These are phyloP conservation scores for Coleophora flavipennella DNA, from an alignment of 2,888 invertebrate species.

Conservation along the genomic window DNA sequence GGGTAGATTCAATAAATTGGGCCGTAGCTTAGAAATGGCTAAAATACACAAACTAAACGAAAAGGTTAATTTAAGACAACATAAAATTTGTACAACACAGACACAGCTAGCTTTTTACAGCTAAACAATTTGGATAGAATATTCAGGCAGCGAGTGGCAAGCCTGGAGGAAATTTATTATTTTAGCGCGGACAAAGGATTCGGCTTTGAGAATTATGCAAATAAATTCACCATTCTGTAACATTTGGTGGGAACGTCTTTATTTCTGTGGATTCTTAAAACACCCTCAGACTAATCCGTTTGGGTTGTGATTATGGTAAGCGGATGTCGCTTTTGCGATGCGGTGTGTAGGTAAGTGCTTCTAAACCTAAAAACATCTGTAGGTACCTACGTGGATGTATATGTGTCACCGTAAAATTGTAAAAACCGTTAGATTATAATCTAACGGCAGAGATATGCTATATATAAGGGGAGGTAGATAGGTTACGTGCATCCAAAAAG, in stretches of 20 bases:
- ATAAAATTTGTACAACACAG: slow-evolving; percentile 10
- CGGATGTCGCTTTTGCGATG: slow-evolving; percentile 26
- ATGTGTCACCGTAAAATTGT: too few species aligned
- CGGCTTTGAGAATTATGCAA: slow-evolving; percentile 70
- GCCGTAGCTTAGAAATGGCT: too few species aligned
- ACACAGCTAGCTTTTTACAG: slow-evolving; percentile 44
- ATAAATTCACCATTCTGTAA: slow-evolving; percentile 71
- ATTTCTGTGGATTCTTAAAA: slow-evolving; percentile 66
- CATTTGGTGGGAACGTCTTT: slow-evolving; percentile 70
- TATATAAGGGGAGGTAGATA: too few species aligned
- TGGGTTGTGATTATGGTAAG: slow-evolving; percentile 46
- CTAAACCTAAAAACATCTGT: slow-evolving; percentile 24
- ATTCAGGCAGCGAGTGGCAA: slow-evolving; percentile 24
- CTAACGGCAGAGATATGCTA: too few species aligned
- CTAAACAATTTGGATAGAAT: slow-evolving; percentile 61
- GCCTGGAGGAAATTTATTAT: slow-evolving; percentile 68
- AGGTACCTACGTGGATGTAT: slow-evolving; percentile 23
- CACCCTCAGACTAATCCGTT: slow-evolving; percentile 55
- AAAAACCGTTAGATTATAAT: too few species aligned
- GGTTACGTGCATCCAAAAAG: too few species aligned
- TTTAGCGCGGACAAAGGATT: slow-evolving; percentile 68
- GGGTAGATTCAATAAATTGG: too few species aligned
- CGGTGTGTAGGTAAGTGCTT: slow-evolving; percentile 16
- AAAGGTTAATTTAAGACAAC: too few species aligned
- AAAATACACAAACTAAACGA: slow-evolving; percentile 2